These are phyloP conservation scores for Furcifer pardalis DNA, from an alignment of 2,797 vertebrate species.

Conservation along the genomic window DNA sequence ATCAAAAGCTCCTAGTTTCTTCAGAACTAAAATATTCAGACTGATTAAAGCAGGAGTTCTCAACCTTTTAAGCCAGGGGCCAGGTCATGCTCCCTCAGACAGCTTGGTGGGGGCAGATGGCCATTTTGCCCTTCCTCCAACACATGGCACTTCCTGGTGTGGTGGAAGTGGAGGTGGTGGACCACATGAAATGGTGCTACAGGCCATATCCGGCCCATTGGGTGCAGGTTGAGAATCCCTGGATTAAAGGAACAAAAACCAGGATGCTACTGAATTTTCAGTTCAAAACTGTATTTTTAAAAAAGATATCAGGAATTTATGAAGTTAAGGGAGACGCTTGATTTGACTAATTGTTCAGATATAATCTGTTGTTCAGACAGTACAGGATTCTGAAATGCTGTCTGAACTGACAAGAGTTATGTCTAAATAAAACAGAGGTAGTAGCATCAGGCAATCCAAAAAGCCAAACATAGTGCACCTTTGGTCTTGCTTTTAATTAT, in stretches of 20 bases:
- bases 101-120: no score
- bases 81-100: no score
- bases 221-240: no score
- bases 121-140: no score
- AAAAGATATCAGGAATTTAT: not conserved
- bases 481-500: not conserved
- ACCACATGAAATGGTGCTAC: no score
- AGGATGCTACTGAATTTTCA: not conserved
- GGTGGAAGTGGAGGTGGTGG: no score
- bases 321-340: not conserved
- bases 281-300: not conserved
- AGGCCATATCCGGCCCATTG: no score
- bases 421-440: no score
- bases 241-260: not conserved
- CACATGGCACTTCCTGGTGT: no score
- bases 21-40: constrained; percentile 26
- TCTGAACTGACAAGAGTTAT: not conserved
- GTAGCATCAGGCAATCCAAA: not conserved
- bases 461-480: not conserved
- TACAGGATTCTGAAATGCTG: not conserved
- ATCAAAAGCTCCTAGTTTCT: not conserved
- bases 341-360: not conserved
- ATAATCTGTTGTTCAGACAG: not conserved
- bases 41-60: no score
- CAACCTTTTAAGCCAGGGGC: no score